A percentile compares a stretch with the other conserved stretches of the same genome.
phyloP scores from a whole-genome alignment of 2,113 vertebrate genomes.

The Gasterosteus aculeatus region DNA sequence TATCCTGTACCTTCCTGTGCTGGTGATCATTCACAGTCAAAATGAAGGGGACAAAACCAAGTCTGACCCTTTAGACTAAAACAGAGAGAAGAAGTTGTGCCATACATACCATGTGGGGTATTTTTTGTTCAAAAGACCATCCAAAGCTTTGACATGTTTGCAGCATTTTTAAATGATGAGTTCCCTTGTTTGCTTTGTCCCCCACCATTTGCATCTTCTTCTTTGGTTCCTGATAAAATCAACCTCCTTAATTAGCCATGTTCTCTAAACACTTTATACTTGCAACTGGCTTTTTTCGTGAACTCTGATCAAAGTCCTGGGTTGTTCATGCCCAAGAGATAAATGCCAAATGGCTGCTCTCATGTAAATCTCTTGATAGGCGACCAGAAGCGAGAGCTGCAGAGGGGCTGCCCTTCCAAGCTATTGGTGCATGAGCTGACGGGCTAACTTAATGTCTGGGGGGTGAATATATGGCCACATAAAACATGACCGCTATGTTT shows the following conservation, averaged over 20 bases:
- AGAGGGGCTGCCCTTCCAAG: constrained; percentile 24
- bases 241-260: neutral
- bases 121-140: constrained; percentile 10
- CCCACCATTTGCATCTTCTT: neutral
- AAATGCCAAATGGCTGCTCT: constrained; percentile 36
- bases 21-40: neutral
- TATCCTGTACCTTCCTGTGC: neutral
- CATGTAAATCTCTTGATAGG: constrained; percentile 32
- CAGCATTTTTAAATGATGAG: neutral
- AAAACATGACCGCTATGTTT: constrained; percentile 10
- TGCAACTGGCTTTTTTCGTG: constrained; percentile 13
- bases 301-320: constrained; percentile 28
- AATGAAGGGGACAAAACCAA: neutral
- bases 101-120: neutral
- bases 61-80: neutral
- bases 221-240: constrained; percentile 4
- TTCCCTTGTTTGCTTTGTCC: neutral
- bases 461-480: constrained; percentile 27
- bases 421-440: constrained; percentile 13
- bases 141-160: neutral
- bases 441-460: constrained; percentile 37
- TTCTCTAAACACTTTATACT: constrained; percentile 17
- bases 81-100: neutral
- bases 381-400: constrained; percentile 18
- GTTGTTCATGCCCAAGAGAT: constrained; percentile 25